These are phyloP conservation scores for Trichomalopsis sarcophagae DNA, from an alignment of 1,140 invertebrate genomes.

Conservation along the genomic window DNA sequence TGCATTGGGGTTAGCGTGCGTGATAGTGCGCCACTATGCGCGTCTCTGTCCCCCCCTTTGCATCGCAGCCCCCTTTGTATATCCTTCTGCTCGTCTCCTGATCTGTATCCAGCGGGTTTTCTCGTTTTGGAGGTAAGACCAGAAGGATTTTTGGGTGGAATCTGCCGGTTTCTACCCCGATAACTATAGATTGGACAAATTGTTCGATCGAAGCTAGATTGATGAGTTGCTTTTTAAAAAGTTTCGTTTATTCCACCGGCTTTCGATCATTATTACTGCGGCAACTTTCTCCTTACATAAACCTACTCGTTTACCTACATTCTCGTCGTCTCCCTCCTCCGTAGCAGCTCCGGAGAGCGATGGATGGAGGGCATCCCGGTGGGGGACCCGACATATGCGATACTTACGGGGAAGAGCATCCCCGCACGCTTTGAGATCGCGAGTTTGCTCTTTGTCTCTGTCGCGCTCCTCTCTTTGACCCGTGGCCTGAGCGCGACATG, in stretches of 20 bases:
- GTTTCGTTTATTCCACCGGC: too few relatives aligned
- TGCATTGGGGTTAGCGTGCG: background rate
- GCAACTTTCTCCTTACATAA: background rate
- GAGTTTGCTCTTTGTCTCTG: slow-evolving; percentile 9
- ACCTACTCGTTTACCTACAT: background rate
- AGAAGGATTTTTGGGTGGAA: background rate
- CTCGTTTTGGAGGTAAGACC: background rate
- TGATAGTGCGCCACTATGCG: slow-evolving; percentile 12
- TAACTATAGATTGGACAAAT: too few relatives aligned
- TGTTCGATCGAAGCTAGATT: too few relatives aligned
- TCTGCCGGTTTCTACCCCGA: too few relatives aligned
- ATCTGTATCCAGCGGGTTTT: background rate
- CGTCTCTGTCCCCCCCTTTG: background rate
- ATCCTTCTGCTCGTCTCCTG: background rate
- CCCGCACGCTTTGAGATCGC: slow-evolving; percentile 58
- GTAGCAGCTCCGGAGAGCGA: slow-evolving; percentile 18
- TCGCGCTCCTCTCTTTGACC: slow-evolving; percentile 2
- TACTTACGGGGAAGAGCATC: slow-evolving; percentile 65
- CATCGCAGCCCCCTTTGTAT: background rate
- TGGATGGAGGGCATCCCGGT: slow-evolving; percentile 59
- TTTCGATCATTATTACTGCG: slow-evolving; percentile 27
- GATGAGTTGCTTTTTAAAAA: too few relatives aligned
- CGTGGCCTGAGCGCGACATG: slow-evolving; percentile 60
- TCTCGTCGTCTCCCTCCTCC: background rate
- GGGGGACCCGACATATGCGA: slow-evolving; percentile 67